A percentile compares a stretch with the other conserved stretches of the same genome.
These are phyloP conservation scores for Pristionchus japonicus DNA, from an alignment of 2,888 invertebrate species.

Conservation along the genomic window DNA sequence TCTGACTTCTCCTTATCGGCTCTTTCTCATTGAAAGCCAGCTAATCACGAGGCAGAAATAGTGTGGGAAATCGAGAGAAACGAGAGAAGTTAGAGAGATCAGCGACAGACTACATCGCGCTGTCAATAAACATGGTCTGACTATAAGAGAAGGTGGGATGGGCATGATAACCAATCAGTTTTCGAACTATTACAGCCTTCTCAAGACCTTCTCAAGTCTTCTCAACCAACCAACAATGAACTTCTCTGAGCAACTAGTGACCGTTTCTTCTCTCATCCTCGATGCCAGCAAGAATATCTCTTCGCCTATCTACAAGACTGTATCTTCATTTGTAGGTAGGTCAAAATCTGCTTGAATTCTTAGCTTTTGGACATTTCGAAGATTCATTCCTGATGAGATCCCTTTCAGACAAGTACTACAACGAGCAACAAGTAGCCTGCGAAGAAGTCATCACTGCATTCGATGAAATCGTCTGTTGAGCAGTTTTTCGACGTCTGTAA, in stretches of 20 bases:
- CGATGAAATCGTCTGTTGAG: background rate
- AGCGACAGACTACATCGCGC: background rate
- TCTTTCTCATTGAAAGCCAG: background rate
- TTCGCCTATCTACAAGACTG: background rate
- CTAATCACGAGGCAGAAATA: background rate
- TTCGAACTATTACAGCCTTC: too few species aligned
- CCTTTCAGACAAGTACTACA: background rate
- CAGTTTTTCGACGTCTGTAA: background rate
- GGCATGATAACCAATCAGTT: too few species aligned
- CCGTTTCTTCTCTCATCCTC: slow-evolving; percentile 2
- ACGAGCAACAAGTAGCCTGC: background rate
- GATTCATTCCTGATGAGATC: background rate
- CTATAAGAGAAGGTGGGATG: too few species aligned
- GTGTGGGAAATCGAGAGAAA: background rate
- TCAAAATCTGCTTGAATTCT: background rate
- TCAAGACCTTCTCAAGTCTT: background rate
- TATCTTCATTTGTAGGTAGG: background rate
- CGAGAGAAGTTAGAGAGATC: background rate
- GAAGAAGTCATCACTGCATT: background rate
- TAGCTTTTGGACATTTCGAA: too few species aligned
- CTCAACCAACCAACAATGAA: background rate
- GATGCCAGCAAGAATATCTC: slow-evolving; percentile 12
- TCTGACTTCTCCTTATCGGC: background rate
- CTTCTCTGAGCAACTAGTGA: background rate
- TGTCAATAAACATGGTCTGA: too few species aligned